Evolutionary conservation across 1,140 invertebrate genomes (phyloP), one percentile per base, ranked within the genome.

Genomic region (Drosophila takahashii): DNA sequence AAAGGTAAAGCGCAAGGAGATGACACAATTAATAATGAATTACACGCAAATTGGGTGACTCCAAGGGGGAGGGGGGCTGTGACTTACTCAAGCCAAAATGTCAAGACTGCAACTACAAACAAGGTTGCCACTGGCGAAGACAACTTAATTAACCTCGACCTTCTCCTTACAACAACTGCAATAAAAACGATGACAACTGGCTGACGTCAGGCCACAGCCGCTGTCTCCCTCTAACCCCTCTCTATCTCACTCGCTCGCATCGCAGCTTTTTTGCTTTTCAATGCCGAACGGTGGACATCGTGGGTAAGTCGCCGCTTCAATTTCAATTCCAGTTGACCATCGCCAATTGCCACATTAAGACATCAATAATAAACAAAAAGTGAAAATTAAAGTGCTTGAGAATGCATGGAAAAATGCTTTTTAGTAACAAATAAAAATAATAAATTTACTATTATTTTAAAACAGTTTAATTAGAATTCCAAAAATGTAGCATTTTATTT

Each of bases 131-230:
- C 42, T 67, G 77, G 69, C 56, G 71, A 89, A 89, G 87, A 90
- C 86, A 90, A 84, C 81, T 90, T 86, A 90, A 90, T 90, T 90
- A 90, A 90, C 87, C 87, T 90, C 87, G 87, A 90, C 87, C 87
- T 90, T 90, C 87, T 77, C 66, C 78, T 66, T 57, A 70, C 66
- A 69, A 52, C 64, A 45, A 47, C 58, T 42, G 45, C 70, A 64
- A 27, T 56, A 48, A 27, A 52, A 61, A 41, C 67, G 58, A 44
- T 50, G 64, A 59, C 72, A 65, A 56, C 34, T 26, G 36, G 79
- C 53, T 89, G 84, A 89, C 84, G 84, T 89, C 84, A 89, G 75
- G 41, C 42, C n/a, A 53, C 59, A 5, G 36, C 32, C 29, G 45
- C 26, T 45, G 26, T n/a, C 29, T 32, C 52, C 16, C 60, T 34